A percentile compares a stretch with the other conserved stretches of the same genome.
These are phyloP conservation scores for Orestias chungarensis DNA, from an alignment of 2,797 vertebrate genomes.

Conservation along the genomic window DNA sequence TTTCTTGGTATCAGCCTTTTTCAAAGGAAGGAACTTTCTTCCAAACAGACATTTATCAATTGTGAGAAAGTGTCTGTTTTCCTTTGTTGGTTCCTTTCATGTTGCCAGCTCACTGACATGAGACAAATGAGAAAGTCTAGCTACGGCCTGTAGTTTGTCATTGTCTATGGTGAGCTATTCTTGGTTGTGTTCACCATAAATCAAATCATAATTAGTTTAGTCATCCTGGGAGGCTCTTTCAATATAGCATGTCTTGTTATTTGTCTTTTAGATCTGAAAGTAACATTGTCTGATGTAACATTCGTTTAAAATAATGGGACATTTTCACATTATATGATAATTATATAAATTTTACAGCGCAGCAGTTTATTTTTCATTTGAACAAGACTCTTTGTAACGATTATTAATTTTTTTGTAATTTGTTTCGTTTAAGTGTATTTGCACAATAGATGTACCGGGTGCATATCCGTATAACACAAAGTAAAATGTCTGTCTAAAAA, in stretches of 20 bases:
- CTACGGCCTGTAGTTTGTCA: constrained; percentile 50
- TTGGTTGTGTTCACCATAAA: constrained; percentile 65
- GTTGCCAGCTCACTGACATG: constrained; percentile 56
- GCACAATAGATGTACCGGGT: background rate
- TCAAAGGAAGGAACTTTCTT: constrained; percentile 82
- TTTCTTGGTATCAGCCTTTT: constrained; percentile 77
- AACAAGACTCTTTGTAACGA: too few relatives aligned
- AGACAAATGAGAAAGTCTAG: constrained; percentile 57
- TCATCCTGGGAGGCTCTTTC: constrained; percentile 25
- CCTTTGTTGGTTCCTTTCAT: constrained; percentile 46
- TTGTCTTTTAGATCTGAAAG: background rate
- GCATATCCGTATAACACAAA: background rate
- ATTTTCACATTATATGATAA: background rate
- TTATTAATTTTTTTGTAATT: background rate
- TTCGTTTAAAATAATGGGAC: background rate
- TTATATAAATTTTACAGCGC: background rate
- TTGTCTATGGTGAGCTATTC: constrained; percentile 60
- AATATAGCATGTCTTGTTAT: constrained; percentile 1
- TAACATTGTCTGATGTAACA: background rate
- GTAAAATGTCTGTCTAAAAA: background rate
- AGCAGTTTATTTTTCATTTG: background rate
- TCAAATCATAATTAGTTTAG: constrained; percentile 53
- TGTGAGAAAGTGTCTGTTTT: constrained; percentile 67
- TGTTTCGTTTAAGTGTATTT: background rate
- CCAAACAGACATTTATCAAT: constrained; percentile 60